Base-by-base conservation (phyloP, 1,140 invertebrate genomes). In the Pachypsylla venusta region DNA sequence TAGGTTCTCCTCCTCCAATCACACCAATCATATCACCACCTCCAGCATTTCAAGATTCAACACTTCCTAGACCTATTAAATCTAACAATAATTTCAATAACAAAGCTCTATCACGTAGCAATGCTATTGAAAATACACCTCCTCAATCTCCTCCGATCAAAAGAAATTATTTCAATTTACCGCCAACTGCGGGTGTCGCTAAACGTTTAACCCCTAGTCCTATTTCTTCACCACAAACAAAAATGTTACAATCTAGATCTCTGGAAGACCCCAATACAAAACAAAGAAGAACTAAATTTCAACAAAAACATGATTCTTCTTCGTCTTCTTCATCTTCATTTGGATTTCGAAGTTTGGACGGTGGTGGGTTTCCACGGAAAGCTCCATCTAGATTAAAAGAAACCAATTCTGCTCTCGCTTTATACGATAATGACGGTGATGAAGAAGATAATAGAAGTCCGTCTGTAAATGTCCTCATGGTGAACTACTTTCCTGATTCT, bases 11-110 rank as follows among this genome's bases (percentile, higher is more conserved):
- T 22, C 77, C 77, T 4, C 74, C 75, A 14, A 66, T 76, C 19
- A 79, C 77, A 1, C 77, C 77, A 4, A 80, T 80, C 60, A 79
- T 80, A 58, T 80, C 78, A 24, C 78, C 78, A 12, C 78, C 78
- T 1, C 78, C 77, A 1, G 78, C 78, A 0, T 80, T 80, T 64
- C 78, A 79, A 64, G 77, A 79, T 40, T 57, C 42, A 71, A 66
- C 55, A 63, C 60, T 30, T 55, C 66, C 3, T 54, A 64, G 14
- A 70, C 69, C 16, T 55, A 35, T 26, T 60, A 53, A 58, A 35
- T 30, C 20, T 57, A 22, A 13, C 53, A 20, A 28, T 42, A 40
- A n/a, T 26, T 12, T 5, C 35, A 22, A 35, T 40, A 2, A 22
- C 12, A 13, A 25, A 20, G 39, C 55, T 57, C 25, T 61, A 2